Conservation (phyloP, 2,113 vertebrate species). For the Melanostigma gelatinosum region DNA sequence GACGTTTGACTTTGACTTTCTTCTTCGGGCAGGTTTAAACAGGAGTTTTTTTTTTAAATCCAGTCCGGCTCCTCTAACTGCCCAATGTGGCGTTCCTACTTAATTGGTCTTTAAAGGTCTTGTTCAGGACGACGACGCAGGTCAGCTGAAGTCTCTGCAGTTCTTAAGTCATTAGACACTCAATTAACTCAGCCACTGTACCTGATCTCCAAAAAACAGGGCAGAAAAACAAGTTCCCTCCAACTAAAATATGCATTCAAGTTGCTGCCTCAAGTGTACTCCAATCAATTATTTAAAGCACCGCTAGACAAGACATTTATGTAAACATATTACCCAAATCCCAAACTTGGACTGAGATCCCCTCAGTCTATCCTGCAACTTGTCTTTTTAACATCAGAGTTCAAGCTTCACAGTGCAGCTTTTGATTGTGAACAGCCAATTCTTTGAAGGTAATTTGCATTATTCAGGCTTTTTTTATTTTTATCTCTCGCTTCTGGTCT, state of each 20-base stretch:
- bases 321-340: conserved; percentile 20
- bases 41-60: conserved; percentile 16
- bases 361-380: background rate
- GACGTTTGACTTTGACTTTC: conserved; percentile 17
- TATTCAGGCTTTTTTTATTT: background rate
- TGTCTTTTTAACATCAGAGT: background rate
- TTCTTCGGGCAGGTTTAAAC: conserved; percentile 36
- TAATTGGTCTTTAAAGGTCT: conserved; percentile 75
- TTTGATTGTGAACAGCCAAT: background rate
- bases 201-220: conserved; percentile 14
- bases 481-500: background rate
- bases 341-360: background rate
- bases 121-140: conserved; percentile 35
- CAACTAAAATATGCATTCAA: conserved; percentile 19
- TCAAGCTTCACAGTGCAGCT: background rate
- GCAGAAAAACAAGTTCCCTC: conserved; percentile 27
- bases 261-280: background rate
- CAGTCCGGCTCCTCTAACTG: conserved; percentile 22
- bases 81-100: conserved; percentile 41
- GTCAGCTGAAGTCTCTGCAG: conserved; percentile 54
- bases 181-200: conserved; percentile 55
- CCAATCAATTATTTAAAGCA: background rate
- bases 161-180: conserved; percentile 61
- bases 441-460: background rate
- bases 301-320: background rate